Percentiles rank a stretch among this genome's conserved stretches.
Conservation (phyloP, 2,888 invertebrate species). For the Myathropa florea region DNA sequence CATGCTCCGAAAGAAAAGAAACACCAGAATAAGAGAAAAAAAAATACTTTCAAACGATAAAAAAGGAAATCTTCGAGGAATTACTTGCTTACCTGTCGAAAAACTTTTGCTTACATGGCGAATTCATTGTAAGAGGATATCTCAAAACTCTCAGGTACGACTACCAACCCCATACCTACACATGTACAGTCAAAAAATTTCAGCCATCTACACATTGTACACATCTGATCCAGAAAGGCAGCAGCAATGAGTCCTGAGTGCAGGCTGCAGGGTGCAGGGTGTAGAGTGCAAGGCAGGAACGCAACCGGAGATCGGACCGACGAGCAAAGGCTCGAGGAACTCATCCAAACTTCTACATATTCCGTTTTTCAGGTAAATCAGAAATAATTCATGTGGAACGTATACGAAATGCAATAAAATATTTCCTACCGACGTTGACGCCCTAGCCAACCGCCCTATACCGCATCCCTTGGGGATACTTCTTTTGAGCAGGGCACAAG, state of each 20-base stretch:
- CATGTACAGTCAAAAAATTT: slow-evolving; percentile 15
- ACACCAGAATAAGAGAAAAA: not conserved
- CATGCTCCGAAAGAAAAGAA: not conserved
- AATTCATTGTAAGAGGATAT: slow-evolving; percentile 66
- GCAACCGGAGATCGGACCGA: slow-evolving; percentile 50
- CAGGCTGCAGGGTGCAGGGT: not conserved
- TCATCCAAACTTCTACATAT: slow-evolving; percentile 69
- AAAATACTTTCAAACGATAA: slow-evolving; percentile 25
- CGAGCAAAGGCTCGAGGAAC: slow-evolving; percentile 50
- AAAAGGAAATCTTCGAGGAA: slow-evolving; percentile 61
- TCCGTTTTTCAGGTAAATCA: slow-evolving; percentile 71
- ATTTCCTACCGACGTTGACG: slow-evolving; percentile 43
- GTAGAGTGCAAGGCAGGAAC: too few species aligned
- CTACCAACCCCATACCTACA: not conserved
- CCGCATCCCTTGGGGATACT: slow-evolving; percentile 57
- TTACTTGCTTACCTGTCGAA: slow-evolving; percentile 71
- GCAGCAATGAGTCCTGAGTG: slow-evolving; percentile 8
- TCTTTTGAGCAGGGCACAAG: slow-evolving; percentile 20
- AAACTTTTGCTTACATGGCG: slow-evolving; percentile 70
- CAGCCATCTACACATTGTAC: slow-evolving; percentile 33
- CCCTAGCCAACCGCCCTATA: not conserved
- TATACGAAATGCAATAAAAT: slow-evolving; percentile 71
- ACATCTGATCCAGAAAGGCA: slow-evolving; percentile 45
- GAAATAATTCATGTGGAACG: slow-evolving; percentile 71
- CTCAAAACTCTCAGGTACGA: slow-evolving; percentile 38